Evolutionary conservation across 2,888 invertebrate genomes (phyloP).

Genomic region (Cantharis nigra): DNA sequence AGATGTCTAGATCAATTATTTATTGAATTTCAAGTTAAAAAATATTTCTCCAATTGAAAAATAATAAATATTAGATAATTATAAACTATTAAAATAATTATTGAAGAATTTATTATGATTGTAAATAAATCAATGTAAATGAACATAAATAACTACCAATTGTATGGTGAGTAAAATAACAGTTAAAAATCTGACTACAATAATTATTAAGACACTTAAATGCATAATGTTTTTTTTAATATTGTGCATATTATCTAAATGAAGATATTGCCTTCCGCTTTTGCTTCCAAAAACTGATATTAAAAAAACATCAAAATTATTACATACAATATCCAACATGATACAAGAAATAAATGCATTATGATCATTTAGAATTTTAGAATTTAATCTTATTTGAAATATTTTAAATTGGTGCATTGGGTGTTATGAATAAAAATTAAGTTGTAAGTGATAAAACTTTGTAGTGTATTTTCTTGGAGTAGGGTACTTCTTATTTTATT

Average conservation of each 20-base stretch:
- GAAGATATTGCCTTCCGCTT: background rate
- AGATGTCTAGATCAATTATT: no score
- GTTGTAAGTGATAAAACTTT: no score
- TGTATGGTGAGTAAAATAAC: background rate
- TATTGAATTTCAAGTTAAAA: background rate
- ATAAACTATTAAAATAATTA: background rate
- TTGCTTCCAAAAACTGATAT: background rate
- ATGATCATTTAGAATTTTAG: no score
- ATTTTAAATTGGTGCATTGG: no score
- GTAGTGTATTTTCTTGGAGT: no score
- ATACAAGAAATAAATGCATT: no score
- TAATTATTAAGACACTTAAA: background rate
- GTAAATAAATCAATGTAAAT: background rate
- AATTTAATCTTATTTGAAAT: no score
- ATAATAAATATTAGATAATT: background rate
- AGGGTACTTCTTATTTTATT: no score
- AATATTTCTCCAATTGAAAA: background rate
- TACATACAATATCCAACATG: background rate
- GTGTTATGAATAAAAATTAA: no score
- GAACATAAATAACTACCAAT: background rate
- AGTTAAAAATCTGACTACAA: background rate
- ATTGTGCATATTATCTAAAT: background rate
- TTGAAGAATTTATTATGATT: background rate
- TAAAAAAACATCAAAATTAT: background rate
- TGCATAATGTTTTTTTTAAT: background rate